phyloP scores from a whole-genome alignment of 2,797 vertebrate species.

The Gymnothorax reevesii region DNA sequence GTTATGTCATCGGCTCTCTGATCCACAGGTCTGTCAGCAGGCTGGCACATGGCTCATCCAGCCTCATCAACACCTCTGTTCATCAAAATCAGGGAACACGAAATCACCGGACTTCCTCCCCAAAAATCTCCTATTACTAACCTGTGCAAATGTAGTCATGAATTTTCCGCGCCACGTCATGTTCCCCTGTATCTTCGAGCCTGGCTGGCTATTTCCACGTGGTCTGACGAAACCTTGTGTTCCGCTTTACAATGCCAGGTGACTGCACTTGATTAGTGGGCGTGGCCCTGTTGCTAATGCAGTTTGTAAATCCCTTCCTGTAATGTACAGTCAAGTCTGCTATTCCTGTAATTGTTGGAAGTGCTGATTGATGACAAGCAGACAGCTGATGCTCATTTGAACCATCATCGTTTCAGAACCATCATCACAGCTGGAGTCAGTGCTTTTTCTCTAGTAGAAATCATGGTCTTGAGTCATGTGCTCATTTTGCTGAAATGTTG shows the following conservation, averaged over 20 bases:
- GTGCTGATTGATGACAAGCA: neutral
- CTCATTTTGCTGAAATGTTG: neutral
- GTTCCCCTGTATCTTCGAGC: neutral
- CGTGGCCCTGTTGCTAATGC: neutral
- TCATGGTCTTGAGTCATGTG: neutral
- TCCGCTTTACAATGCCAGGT: neutral
- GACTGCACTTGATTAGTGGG: neutral
- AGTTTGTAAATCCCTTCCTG: neutral
- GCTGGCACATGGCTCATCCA: slow-evolving; percentile 28
- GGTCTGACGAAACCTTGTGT: neutral
- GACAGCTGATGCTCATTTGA: neutral
- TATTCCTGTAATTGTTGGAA: neutral
- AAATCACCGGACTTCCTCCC: neutral
- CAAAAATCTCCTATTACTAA: neutral
- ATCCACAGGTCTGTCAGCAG: slow-evolving; percentile 51
- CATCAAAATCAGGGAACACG: slow-evolving; percentile 35
- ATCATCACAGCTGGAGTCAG: neutral
- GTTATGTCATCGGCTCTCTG: slow-evolving; percentile 50
- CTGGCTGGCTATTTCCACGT: neutral
- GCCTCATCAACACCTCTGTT: neutral
- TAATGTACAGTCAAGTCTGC: neutral
- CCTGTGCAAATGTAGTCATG: neutral
- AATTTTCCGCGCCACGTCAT: neutral
- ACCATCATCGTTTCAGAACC: neutral
- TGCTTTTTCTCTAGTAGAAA: neutral